Percentiles rank a stretch among this genome's conserved stretches.
Conservation (phyloP, 2,113 vertebrate species). For the Synodontis membranacea region DNA sequence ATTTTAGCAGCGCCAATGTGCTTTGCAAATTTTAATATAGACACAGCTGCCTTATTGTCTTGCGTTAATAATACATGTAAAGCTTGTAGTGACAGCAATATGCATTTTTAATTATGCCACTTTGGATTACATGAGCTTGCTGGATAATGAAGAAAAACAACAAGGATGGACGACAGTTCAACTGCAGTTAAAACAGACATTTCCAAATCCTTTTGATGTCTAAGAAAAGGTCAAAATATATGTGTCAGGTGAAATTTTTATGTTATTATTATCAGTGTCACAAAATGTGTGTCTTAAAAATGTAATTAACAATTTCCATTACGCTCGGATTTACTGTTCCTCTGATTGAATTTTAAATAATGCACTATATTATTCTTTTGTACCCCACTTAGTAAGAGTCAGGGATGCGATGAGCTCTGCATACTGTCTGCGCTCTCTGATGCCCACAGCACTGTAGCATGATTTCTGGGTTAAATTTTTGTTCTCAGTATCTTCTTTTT, state of each 20-base stretch:
- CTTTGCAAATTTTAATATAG: conserved; percentile 58
- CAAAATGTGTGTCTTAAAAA: not conserved
- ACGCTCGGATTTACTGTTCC: not conserved
- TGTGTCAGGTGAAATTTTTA: not conserved
- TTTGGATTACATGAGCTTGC: conserved; percentile 46
- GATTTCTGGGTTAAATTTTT: no score
- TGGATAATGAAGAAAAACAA: conserved; percentile 34
- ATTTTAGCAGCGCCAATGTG: conserved; percentile 48
- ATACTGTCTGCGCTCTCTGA: no score
- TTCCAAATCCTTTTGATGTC: not conserved
- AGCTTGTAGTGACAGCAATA: conserved; percentile 61
- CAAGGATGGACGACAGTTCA: not conserved
- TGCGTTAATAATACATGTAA: conserved; percentile 37
- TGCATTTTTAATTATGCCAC: conserved; percentile 66
- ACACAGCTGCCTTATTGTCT: conserved; percentile 51
- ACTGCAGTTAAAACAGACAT: not conserved
- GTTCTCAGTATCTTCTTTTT: no score
- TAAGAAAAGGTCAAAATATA: not conserved
- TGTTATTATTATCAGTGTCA: not conserved
- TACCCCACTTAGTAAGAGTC: not conserved
- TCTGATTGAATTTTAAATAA: not conserved
- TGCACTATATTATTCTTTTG: not conserved
- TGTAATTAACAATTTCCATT: not conserved
- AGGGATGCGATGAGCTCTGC: no score
- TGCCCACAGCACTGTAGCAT: no score